A percentile compares a stretch with the other conserved stretches of the same genome.
These are phyloP conservation scores for Apotomis betuletana DNA, from an alignment of 2,888 invertebrate species.

Conservation along the genomic window DNA sequence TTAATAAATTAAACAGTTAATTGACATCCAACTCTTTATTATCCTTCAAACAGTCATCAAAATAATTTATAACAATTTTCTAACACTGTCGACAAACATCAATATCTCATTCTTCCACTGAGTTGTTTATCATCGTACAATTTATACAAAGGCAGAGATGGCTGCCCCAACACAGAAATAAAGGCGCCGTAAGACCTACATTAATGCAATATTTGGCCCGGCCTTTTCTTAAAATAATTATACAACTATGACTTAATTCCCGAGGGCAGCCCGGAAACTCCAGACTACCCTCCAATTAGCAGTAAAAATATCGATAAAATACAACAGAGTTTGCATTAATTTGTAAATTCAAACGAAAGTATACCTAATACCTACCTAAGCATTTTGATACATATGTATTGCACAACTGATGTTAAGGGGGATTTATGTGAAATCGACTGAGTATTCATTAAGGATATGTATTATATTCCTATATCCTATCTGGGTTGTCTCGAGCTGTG, in stretches of 20 bases:
- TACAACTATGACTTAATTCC: constrained; percentile 78
- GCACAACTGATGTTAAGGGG: constrained; percentile 79
- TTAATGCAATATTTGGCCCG: constrained; percentile 83
- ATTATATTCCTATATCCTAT: constrained; percentile 77
- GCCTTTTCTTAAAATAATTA: constrained; percentile 81
- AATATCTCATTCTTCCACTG: constrained; percentile 81
- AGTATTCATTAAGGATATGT: constrained; percentile 83
- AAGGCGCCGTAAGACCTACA: constrained; percentile 76
- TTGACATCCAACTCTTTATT: constrained; percentile 85
- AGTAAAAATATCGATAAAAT: constrained; percentile 81
- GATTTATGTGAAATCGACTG: constrained; percentile 75
- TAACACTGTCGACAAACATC: constrained; percentile 83
- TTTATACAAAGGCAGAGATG: constrained; percentile 72
- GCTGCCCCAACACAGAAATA: constrained; percentile 70
- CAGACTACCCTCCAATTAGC: constrained; percentile 61
- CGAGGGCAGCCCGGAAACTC: constrained; percentile 61
- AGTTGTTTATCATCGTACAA: constrained; percentile 76
- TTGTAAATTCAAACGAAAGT: constrained; percentile 81
- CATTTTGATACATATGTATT: constrained; percentile 79
- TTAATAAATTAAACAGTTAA: constrained; percentile 46
- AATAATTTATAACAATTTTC: constrained; percentile 85
- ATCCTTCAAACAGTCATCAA: constrained; percentile 85
- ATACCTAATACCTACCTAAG: constrained; percentile 81
- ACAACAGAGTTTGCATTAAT: constrained; percentile 79
- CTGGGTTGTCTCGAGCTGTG: constrained; percentile 71